Evolutionary conservation across 2,113 vertebrate genomes (phyloP), one percentile per base, ranked within the genome.

Genomic region (Ameiurus melas): DNA sequence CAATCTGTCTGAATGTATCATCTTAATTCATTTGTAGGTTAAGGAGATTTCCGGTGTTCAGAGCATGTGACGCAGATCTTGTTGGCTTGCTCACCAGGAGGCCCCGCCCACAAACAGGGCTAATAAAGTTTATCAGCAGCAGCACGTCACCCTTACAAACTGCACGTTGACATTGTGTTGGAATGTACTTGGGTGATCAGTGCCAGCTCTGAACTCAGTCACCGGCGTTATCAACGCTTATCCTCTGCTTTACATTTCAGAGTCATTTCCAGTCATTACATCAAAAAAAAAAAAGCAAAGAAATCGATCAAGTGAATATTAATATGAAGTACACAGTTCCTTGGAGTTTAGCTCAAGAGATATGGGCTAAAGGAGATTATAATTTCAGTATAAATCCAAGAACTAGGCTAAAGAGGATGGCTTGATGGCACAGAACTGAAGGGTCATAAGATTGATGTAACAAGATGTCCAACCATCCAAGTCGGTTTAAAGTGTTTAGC

Each of bases 41-140:
- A 95, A 96, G 94, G 92, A 95, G 94, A 95, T 95, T 95, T 95
- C 91, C 58, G 39, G 92, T 90, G 89, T 91, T 92, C 92, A 93
- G 92, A 94, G 93, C 92, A 93, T 92, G 93, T 95, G 94, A 95
- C 90, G 90, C 93, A 95, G 93, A 93, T 93, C 91, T 90, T 60
- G 79, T 92, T 90, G 88, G 90, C 91, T 58, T 51, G 43, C 60
- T 43, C 20, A 62, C 71, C 47, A 51, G 14, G 17, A 64, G 16
- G 88, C 89, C 93, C 90, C 88, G 91, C 92, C 92, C 92, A 92
- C 92, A 92, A 93, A 92, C 93, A 91, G 87, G 91, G 91, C 91
- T 92, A 90, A 93, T 94, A 95, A 93, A 93, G 92, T 94, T 93
- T 92, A 90, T 86, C 85, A 91, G 90, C 92, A 94, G 94, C 90